These are phyloP conservation scores for Saturnia pavonia DNA, from an alignment of 2,888 invertebrate genomes.

Conservation along the genomic window DNA sequence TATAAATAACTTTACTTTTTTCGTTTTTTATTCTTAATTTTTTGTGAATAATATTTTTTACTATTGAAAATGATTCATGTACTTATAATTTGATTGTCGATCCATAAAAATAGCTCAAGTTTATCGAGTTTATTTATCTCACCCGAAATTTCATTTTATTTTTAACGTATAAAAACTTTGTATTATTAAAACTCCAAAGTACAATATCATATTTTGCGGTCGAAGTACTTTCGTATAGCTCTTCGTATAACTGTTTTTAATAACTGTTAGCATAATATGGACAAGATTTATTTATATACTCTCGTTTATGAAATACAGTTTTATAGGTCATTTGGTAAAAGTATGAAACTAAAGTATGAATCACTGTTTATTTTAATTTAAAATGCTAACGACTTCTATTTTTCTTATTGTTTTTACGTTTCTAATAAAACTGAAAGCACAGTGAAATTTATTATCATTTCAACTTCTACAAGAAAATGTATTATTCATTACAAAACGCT, in stretches of 20 bases:
- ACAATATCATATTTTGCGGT: constrained; percentile 40
- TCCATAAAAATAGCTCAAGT: not conserved
- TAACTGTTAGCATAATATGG: constrained; percentile 31
- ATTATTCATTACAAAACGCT: no score
- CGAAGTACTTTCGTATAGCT: constrained; percentile 24
- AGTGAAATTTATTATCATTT: no score
- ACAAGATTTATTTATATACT: constrained; percentile 22
- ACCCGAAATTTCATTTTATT: constrained; percentile 24
- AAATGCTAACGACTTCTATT: no score
- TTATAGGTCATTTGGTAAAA: no score
- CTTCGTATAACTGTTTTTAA: constrained; percentile 32
- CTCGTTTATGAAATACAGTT: not conserved
- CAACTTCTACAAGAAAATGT: no score
- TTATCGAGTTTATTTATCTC: not conserved
- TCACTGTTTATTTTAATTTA: no score
- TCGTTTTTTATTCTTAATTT: no score
- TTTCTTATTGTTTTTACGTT: no score
- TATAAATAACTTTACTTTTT: no score
- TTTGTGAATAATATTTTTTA: not conserved
- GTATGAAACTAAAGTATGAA: not conserved
- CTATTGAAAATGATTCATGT: no score
- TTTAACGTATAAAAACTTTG: constrained; percentile 40
- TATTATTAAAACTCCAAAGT: constrained; percentile 46
- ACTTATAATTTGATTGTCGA: not conserved
- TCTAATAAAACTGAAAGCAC: no score